Conservation (phyloP, 2,888 invertebrate genomes). For the Clivina fossor region DNA sequence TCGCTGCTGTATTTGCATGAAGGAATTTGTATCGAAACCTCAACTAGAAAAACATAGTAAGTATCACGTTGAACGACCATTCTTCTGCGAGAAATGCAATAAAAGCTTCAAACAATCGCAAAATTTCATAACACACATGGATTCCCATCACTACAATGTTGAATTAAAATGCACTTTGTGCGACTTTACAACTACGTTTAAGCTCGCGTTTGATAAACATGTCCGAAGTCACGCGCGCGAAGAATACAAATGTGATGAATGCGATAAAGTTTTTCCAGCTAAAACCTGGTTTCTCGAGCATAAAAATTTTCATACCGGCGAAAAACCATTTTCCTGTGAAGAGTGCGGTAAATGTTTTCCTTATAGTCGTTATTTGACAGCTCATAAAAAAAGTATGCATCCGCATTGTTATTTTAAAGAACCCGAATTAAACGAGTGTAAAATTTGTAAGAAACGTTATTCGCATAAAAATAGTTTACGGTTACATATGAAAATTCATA, state of each 20-base stretch:
- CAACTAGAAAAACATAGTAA: constrained; percentile 22
- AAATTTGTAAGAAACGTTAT: constrained; percentile 52
- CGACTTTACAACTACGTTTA: constrained; percentile 31
- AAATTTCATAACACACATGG: constrained; percentile 47
- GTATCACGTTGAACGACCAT: constrained; percentile 25
- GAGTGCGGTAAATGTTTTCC: constrained; percentile 37
- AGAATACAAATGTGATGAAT: constrained; percentile 29
- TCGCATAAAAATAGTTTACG: constrained; percentile 52
- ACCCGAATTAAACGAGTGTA: constrained; percentile 49
- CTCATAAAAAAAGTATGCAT: constrained; percentile 50
- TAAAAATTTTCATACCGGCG: constrained; percentile 50
- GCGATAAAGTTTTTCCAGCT: constrained; percentile 24
- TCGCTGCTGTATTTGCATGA: constrained; percentile 29
- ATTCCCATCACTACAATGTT: constrained; percentile 40
- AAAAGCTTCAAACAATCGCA: constrained; percentile 47
- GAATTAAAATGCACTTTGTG: constrained; percentile 29
- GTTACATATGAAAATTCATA: constrained; percentile 50
- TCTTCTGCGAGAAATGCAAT: constrained; percentile 45
- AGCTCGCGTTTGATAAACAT: constrained; percentile 31
- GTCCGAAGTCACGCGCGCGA: constrained; percentile 11
- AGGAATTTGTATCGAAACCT: constrained; percentile 17
- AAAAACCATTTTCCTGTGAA: constrained; percentile 45
- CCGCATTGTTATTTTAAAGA: constrained; percentile 31
- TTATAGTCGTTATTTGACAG: constrained; percentile 50
- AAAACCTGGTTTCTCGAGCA: constrained; percentile 35